Evolutionary conservation across 2,797 vertebrate genomes (phyloP), one percentile per base, ranked within the genome.

Genomic region (Vultur gryphus): DNA sequence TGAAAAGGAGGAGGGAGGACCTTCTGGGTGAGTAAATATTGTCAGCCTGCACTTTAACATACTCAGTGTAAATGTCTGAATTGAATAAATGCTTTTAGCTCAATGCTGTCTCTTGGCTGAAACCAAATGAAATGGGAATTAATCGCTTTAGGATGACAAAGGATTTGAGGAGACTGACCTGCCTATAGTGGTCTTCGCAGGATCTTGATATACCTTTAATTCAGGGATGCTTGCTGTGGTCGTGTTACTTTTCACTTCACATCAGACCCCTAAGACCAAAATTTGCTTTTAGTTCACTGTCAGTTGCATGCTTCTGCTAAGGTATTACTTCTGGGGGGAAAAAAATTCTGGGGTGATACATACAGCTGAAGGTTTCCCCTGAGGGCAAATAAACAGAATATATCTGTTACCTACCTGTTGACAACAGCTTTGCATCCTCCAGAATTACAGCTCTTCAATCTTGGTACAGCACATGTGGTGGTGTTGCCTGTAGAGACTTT

Each of bases 381-480:
- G 21, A 29, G 12, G 31, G 11, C 24, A 81, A 80, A 69, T 55
- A 55, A 89, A 46, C 12, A 80, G 51, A 77, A 67, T 16, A 26
- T 39, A 39, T 33, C 5, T 84, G 19, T 73, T 25, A 67, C 29
- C 21, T 55, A 35, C 33, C 18, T 61, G 51, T 73, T 81, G 10
- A 15, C 51, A 70, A 59, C 28, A 66, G 6, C 29, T 83, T 54
- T 59, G 18, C 33, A 29, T 70, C 33, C 65, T 65, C 20, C 29
- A 79, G 19, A 83, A 75, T 35, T 44, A 25, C 28, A 66, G 12
- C 3, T 70, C 21, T 55, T n/a, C 52, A 33, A 0, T 89, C 21
- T 18, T 70, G 19, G 17, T 9, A 44, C 41, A 89, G 24, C 17
- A 57, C 0, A 0, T 12, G n/a, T 39, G 54, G 23, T 6, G 1